Conservation (phyloP, 2,888 invertebrate genomes). For the Brachyptera putata region DNA sequence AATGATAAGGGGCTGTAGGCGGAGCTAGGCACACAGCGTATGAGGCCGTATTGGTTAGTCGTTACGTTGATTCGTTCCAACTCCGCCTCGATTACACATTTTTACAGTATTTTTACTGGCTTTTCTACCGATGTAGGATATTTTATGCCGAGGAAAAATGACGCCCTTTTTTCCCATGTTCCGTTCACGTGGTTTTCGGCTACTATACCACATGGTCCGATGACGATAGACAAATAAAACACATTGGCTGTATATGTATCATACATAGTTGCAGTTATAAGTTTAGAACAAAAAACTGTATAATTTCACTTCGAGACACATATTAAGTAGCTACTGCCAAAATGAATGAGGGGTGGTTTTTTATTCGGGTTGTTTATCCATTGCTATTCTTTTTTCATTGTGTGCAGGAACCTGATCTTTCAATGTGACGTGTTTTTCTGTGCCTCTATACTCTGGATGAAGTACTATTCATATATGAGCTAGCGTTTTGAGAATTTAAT, state of each 20-base stretch:
- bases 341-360: background rate
- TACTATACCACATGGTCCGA: conserved; percentile 11
- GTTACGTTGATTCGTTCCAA: conserved; percentile 27
- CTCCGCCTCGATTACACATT: conserved; percentile 32
- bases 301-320: conserved; percentile 11
- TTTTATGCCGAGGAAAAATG: conserved; percentile 24
- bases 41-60: conserved; percentile 9
- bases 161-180: conserved; percentile 20
- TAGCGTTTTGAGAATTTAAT: too few relatives aligned
- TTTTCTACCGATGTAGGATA: conserved; percentile 21
- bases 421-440: conserved; percentile 1
- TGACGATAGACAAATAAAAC: conserved; percentile 18
- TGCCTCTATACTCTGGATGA: too few relatives aligned
- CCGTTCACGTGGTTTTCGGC: too few relatives aligned
- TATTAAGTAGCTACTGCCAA: conserved; percentile 5
- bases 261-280: conserved; percentile 1
- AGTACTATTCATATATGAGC: too few relatives aligned
- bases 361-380: too few relatives aligned
- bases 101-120: conserved; percentile 32
- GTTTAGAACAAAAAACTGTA: conserved; percentile 4
- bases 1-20: conserved; percentile 9
- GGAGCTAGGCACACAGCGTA: conserved; percentile 12
- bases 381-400: too few relatives aligned
- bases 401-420: conserved; percentile 1
- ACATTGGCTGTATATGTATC: background rate